Evolutionary conservation across 2,797 vertebrate species (phyloP).

Genomic region (Aldrovandia affinis): DNA sequence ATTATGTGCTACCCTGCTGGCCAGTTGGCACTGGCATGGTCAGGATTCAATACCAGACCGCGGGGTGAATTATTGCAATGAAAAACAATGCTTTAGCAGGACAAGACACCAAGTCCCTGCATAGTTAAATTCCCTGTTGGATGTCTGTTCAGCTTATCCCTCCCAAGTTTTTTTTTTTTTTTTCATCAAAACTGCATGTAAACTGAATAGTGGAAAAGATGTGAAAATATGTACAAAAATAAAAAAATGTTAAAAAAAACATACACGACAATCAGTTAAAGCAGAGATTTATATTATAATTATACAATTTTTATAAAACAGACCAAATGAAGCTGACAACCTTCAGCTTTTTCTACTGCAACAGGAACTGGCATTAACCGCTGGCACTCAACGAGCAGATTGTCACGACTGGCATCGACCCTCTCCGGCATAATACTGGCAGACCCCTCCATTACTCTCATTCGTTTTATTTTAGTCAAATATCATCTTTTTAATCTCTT

Average conservation of each 20-base stretch:
- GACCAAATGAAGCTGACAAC: slow-evolving; percentile 57
- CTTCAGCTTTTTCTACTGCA: slow-evolving; percentile 67
- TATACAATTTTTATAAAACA: slow-evolving; percentile 68
- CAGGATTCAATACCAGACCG: too few relatives aligned
- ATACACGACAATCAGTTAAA: slow-evolving; percentile 48
- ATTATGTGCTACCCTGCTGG: too few relatives aligned
- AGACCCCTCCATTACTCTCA: slow-evolving; percentile 20
- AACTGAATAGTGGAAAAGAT: too few relatives aligned
- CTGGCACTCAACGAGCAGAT: slow-evolving; percentile 59
- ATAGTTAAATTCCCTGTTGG: too few relatives aligned
- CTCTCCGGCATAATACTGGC: slow-evolving; percentile 62
- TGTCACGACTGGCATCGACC: slow-evolving; percentile 67
- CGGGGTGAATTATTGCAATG: too few relatives aligned
- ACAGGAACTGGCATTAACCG: slow-evolving; percentile 60
- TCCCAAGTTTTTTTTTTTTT: too few relatives aligned
- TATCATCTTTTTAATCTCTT: slow-evolving; percentile 28
- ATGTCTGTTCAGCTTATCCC: too few relatives aligned
- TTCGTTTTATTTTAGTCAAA: slow-evolving; percentile 7
- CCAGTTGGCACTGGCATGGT: too few relatives aligned
- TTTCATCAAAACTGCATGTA: too few relatives aligned
- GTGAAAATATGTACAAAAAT: background rate
- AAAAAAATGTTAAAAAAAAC: background rate
- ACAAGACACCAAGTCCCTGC: too few relatives aligned
- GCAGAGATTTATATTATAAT: slow-evolving; percentile 61
- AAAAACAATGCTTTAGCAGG: too few relatives aligned